Evolutionary conservation across 2,888 invertebrate species (phyloP), one percentile per base, ranked within the genome.

Genomic region (Bimastos eiseni): DNA sequence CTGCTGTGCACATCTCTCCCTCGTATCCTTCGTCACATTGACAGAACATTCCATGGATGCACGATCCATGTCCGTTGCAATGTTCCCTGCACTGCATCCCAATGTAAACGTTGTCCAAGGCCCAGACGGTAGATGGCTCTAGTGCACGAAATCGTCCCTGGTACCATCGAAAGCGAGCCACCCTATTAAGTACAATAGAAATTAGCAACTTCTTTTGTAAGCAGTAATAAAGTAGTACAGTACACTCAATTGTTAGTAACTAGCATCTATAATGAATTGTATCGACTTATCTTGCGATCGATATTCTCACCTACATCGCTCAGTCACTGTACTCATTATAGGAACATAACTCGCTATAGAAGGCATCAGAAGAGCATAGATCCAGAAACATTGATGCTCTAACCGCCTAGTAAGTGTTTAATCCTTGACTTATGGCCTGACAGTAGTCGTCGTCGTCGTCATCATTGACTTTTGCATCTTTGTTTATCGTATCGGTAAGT

Each of bases 21-120:
- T 92, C 92, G 92, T 94, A 94, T 41, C 93, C 93, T n/a, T 92
- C 91, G 90, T 95, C 95, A 93, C 95, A 95, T 90, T 93, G 92
- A 91, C 94, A 94, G 91, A 93, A 91, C 91, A 94, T 93, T 37
- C 94, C 94, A 90, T 92, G 93, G 91, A 93, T 91, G 92, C 95
- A 95, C 89, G 93, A 92, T 19, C 95, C 95, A 92, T 95, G 95
- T 24, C 95, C 95, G 49, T 93, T 92, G 91, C 95, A 95, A 91
- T 95, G 94, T 33, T 94, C 93, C 92, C 93, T 92, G 92, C 95
- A 95, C 33, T 94, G 93, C 93, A 95, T 95, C 0, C 95, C 95
- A 89, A 95, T 94, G 92, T 95, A 95, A 34, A 95, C 93, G 92
- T 95, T 95, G 92, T 95, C 95, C 37, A 95, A 91, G 19, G 95